phyloP scores from a whole-genome alignment of 2,113 vertebrate genomes.

The Solea senegalensis region DNA sequence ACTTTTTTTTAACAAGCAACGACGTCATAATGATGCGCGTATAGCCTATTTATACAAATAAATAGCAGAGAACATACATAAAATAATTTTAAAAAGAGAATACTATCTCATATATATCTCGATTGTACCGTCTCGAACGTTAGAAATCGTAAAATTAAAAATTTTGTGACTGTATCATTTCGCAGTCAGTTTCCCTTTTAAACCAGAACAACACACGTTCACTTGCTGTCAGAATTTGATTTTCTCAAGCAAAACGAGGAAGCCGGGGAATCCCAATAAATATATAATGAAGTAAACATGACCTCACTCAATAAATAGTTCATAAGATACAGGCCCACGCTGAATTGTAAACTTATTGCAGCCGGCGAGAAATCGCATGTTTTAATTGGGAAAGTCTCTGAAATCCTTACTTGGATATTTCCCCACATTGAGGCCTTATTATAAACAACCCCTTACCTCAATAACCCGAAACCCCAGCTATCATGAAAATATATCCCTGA shows the following conservation, averaged over 20 bases:
- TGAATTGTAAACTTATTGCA: constrained; percentile 80
- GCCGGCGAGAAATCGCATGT: constrained; percentile 56
- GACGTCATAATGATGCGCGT: constrained; percentile 82
- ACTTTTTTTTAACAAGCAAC: constrained; percentile 87
- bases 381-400: constrained; percentile 57
- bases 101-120: constrained; percentile 81
- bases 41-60: constrained; percentile 86
- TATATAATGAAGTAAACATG: constrained; percentile 97
- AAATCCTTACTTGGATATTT: constrained; percentile 59
- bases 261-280: constrained; percentile 93
- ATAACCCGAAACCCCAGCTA: constrained; percentile 49
- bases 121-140: constrained; percentile 79
- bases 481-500: constrained; percentile 70
- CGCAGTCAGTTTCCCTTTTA: constrained; percentile 67
- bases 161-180: constrained; percentile 65
- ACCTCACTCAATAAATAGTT: constrained; percentile 94
- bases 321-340: constrained; percentile 83
- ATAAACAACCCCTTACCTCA: constrained; percentile 47
- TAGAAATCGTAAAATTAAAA: constrained; percentile 62
- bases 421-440: constrained; percentile 59
- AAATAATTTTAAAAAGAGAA: constrained; percentile 83
- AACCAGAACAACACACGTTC: constrained; percentile 70
- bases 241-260: constrained; percentile 80
- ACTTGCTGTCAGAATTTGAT: constrained; percentile 80
- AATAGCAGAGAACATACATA: constrained; percentile 83